These are phyloP conservation scores for Luperina nickerlii DNA, from an alignment of 2,888 invertebrate species.

Conservation along the genomic window DNA sequence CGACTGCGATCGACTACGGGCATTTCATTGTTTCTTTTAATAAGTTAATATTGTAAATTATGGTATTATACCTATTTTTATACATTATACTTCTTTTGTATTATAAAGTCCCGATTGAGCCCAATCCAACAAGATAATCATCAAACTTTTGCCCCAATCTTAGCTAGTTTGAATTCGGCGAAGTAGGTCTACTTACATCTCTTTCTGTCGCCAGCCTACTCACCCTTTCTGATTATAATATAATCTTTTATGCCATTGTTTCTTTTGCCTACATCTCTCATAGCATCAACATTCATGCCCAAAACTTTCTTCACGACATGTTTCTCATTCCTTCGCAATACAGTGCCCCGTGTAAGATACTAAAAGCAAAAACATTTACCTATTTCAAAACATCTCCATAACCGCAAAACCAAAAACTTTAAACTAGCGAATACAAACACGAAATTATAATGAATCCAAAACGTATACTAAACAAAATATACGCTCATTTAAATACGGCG, in stretches of 20 bases:
- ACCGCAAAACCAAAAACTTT: background rate
- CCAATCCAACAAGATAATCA: too few relatives aligned
- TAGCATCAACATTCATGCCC: background rate
- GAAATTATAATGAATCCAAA: constrained; percentile 47
- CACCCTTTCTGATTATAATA: too few relatives aligned
- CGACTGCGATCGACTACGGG: too few relatives aligned
- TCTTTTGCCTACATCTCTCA: background rate
- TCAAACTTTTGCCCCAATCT: background rate
- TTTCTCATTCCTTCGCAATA: accelerated
- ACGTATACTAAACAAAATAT: constrained; percentile 56
- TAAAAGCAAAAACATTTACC: background rate
- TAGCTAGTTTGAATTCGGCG: background rate
- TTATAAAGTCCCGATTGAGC: too few relatives aligned
- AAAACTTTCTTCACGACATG: background rate
- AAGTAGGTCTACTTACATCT: background rate
- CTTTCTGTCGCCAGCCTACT: background rate
- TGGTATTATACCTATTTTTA: too few relatives aligned
- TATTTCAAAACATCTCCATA: background rate
- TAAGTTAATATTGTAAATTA: too few relatives aligned
- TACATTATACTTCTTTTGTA: too few relatives aligned
- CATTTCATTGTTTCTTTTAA: too few relatives aligned
- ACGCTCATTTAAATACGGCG: constrained; percentile 61
- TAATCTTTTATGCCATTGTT: background rate
- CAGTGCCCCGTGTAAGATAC: too few relatives aligned
- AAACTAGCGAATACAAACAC: constrained; percentile 33